Evolutionary conservation across 23 tunicate genomes (phyloP).

Genomic region (Trididemnum miniatum): DNA sequence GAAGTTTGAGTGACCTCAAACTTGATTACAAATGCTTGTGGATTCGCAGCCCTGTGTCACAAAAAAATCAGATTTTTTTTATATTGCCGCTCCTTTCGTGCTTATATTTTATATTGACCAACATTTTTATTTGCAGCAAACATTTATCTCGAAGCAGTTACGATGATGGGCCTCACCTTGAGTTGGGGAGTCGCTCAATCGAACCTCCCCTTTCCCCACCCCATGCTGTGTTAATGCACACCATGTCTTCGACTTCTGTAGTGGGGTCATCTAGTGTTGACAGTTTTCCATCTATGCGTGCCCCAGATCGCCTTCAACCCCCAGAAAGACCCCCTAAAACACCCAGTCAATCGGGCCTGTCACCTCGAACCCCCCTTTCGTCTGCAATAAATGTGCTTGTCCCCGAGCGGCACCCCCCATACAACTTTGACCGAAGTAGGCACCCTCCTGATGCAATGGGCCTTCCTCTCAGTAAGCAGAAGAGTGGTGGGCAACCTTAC

Average conservation of each 20-base stretch:
- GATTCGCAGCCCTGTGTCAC: no score
- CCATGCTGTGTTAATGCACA: conserved; percentile 53
- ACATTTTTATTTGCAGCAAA: no score
- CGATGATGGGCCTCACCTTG: conserved; percentile 21
- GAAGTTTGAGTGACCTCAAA: no score
- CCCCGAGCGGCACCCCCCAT: conserved; percentile 33
- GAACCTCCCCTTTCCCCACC: conserved; percentile 80
- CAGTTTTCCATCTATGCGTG: background rate
- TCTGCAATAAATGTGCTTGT: conserved; percentile 9
- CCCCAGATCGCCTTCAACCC: conserved; percentile 33
- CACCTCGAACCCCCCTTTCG: conserved; percentile 76
- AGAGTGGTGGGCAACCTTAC: background rate
- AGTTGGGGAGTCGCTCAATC: background rate
- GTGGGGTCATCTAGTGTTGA: background rate
- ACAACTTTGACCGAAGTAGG: background rate
- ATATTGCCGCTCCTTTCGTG: no score
- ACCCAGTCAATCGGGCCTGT: conserved; percentile 31
- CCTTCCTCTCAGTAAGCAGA: background rate
- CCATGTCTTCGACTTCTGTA: conserved; percentile 18
- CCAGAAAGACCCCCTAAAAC: conserved; percentile 78
- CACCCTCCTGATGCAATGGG: background rate
- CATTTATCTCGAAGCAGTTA: conserved; percentile 17
- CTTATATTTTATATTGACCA: no score
- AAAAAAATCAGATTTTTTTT: no score
- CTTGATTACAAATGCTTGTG: no score